A percentile compares a stretch with the other conserved stretches of the same genome.
Evolutionary conservation across 2,888 invertebrate species (phyloP).

Genomic region (Troides helena): DNA sequence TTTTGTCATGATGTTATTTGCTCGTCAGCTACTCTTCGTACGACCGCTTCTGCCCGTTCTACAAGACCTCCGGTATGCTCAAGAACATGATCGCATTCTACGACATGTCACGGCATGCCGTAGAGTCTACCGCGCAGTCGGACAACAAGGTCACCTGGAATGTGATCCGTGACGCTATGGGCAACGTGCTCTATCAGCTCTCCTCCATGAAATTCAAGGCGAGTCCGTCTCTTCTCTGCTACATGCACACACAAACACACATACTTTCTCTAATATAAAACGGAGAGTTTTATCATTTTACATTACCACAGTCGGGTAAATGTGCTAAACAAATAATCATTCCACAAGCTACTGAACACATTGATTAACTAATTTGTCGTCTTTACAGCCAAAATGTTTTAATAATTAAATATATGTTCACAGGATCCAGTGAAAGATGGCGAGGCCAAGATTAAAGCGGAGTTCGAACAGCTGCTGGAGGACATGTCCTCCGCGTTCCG

Average conservation of each 20-base stretch:
- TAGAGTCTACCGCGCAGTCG: slow-evolving; percentile 98
- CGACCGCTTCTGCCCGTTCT: slow-evolving; percentile 99
- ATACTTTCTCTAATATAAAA: no score
- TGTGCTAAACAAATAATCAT: no score
- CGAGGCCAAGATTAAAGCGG: slow-evolving; percentile 97
- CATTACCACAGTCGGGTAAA: no score
- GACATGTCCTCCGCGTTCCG: slow-evolving; percentile 98
- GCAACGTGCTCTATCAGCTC: slow-evolving; percentile 96
- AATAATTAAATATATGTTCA: no score
- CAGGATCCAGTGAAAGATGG: slow-evolving; percentile 99
- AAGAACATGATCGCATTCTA: slow-evolving; percentile 99
- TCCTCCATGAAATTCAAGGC: slow-evolving; percentile 99
- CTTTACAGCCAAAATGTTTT: no score
- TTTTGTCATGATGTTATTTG: neutral
- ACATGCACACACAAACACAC: neutral
- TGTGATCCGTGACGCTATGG: slow-evolving; percentile 98
- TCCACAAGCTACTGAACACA: no score
- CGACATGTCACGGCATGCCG: slow-evolving; percentile 98
- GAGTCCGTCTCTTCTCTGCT: slow-evolving; percentile 28
- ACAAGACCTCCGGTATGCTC: slow-evolving; percentile 99
- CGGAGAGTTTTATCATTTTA: no score
- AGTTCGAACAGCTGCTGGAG: slow-evolving; percentile 97
- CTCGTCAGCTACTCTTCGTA: slow-evolving; percentile 88
- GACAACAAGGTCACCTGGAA: slow-evolving; percentile 99
- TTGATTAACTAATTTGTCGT: no score